These are phyloP conservation scores for Polymixis lichenea DNA, from an alignment of 2,888 invertebrate species.

Conservation along the genomic window DNA sequence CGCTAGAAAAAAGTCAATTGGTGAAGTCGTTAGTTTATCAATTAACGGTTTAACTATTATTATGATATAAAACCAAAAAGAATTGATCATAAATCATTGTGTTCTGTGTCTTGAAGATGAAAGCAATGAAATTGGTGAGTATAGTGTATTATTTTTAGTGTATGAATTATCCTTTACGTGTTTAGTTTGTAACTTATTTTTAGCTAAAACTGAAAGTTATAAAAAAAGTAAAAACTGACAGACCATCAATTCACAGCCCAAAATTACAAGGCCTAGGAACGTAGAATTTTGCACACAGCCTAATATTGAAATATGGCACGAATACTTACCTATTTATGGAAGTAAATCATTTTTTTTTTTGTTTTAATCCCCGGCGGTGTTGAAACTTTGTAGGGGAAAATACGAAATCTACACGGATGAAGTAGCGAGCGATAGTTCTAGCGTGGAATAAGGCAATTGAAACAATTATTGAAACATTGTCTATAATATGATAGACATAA, in stretches of 20 bases:
- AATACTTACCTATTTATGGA: too few relatives aligned
- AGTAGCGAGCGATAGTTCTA: too few relatives aligned
- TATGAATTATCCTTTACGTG: background rate
- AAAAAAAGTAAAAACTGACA: too few relatives aligned
- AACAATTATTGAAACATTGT: background rate
- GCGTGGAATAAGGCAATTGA: background rate
- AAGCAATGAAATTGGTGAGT: slow-evolving; percentile 54
- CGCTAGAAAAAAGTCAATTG: slow-evolving; percentile 33
- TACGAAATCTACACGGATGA: too few relatives aligned
- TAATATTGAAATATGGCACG: too few relatives aligned
- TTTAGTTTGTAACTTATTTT: background rate
- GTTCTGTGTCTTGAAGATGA: slow-evolving; percentile 55
- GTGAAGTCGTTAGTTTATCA: slow-evolving; percentile 53
- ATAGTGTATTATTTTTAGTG: background rate
- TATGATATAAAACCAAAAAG: slow-evolving; percentile 53
- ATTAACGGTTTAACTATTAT: slow-evolving; percentile 29
- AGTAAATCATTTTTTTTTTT: too few relatives aligned
- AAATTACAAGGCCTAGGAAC: too few relatives aligned
- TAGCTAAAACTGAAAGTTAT: background rate
- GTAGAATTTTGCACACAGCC: too few relatives aligned
- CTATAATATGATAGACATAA: background rate
- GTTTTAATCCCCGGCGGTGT: too few relatives aligned
- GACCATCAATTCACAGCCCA: too few relatives aligned
- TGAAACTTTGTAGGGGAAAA: too few relatives aligned
- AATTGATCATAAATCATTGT: slow-evolving; percentile 33